A percentile compares a stretch with the other conserved stretches of the same genome.
Conservation (phyloP, 1,140 invertebrate species). For the Coelopa frigida region DNA sequence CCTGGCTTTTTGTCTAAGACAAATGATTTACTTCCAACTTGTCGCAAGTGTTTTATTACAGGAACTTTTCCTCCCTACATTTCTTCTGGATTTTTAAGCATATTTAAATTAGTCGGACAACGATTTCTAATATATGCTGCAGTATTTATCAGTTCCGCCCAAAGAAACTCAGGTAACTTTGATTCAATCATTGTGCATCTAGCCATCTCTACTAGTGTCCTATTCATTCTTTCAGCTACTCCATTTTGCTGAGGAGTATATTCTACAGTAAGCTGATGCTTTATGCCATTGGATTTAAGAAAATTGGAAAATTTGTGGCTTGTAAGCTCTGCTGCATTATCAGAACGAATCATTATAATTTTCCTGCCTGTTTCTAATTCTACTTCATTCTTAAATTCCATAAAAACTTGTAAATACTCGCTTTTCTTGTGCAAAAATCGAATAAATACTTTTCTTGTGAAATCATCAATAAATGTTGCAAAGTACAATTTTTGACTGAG, state of each 20-base stretch:
- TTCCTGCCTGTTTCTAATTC: constrained; percentile 24
- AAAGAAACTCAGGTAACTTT: too few species aligned
- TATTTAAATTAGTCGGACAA: too few species aligned
- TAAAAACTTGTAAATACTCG: constrained; percentile 13
- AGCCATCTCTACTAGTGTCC: constrained; percentile 22
- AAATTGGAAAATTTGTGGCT: constrained; percentile 19
- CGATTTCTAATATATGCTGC: too few species aligned
- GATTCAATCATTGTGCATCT: too few species aligned
- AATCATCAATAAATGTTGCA: constrained; percentile 43
- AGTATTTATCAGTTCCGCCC: too few species aligned
- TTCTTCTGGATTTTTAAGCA: too few species aligned
- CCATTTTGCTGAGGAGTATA: constrained; percentile 43
- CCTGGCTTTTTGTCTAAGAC: too few species aligned
- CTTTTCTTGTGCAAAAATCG: constrained; percentile 33
- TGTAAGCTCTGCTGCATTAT: constrained; percentile 37
- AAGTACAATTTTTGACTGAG: constrained; percentile 39
- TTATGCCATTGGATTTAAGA: constrained; percentile 14
- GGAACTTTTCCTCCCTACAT: too few species aligned
- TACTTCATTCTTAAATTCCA: constrained; percentile 4
- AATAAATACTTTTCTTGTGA: constrained; percentile 24
- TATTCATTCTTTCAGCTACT: too few species aligned
- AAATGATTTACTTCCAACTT: too few species aligned
- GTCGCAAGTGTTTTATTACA: too few species aligned
- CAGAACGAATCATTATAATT: constrained; percentile 24
- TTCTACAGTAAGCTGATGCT: constrained; percentile 17